Base-by-base conservation (phyloP, 2,888 invertebrate species). In the Lycaena phlaeas region DNA sequence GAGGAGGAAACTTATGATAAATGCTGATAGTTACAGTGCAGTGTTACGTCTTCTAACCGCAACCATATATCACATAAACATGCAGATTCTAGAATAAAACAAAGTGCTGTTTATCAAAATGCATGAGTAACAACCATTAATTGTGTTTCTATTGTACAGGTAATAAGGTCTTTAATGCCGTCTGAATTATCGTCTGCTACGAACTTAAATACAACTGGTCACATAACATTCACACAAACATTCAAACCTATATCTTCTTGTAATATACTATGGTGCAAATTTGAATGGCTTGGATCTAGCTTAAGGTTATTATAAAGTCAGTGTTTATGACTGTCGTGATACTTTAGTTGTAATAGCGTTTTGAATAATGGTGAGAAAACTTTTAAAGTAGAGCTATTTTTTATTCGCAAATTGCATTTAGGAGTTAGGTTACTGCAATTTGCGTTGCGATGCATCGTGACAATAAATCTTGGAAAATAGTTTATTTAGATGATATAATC, bases 401-500 rank as follows among this genome's bases (percentile, higher is more conserved):
- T 34, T 34, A 18, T 34, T 18, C 18, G 34, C 18, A 34, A 22
- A 34, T 40, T 40, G 40, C 31, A 34, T 40, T 38, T 34, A 40
- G 17, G 30, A 34, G 40, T 40, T 17, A 40, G 31, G 40, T 40
- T 40, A 31, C 31, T 6, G 31, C 31, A 40, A 40, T 40, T 40
- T 40, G 31, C 40, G 31, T 40, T 31, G 31, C 31, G 34, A 34
- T 34, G 34, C 22, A 34, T 34, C 34, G 34, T 14, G 22, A 12
- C 22, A 34, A 34, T 34, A 34, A 34, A 34, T 12, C 18, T 34
- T 3, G 7, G 34, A 22, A 22, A 12, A 22, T 22, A 7, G 17
- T 34, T 34, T 34, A 22, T 12, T 22, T 22, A 34, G 18, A 34
- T 22, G 11, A 22, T 34, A n/a, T n/a, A n/a, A n/a, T n/a, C n/a